A percentile compares a stretch with the other conserved stretches of the same genome.
phyloP scores from a whole-genome alignment of 2,888 invertebrate genomes.

The Drosophila borborema region DNA sequence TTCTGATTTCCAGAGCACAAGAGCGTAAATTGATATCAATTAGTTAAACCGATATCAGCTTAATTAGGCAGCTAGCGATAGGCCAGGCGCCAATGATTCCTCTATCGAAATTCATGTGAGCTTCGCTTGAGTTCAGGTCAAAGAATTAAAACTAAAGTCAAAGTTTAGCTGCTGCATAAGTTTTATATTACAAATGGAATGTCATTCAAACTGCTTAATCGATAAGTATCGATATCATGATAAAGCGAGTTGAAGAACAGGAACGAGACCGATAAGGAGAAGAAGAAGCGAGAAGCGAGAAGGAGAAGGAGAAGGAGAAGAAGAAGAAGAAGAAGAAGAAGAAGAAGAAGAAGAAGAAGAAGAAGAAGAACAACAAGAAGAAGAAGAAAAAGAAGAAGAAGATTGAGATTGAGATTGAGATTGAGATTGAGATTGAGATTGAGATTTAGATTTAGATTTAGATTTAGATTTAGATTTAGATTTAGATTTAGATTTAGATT shows the following conservation, averaged over 20 bases:
- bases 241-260: not conserved
- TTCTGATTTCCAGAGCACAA: slow-evolving; percentile 1
- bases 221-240: not conserved
- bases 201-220: not conserved
- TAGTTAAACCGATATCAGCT: not conserved
- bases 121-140: not conserved
- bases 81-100: not conserved
- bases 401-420: too few relatives aligned
- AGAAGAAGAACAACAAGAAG: not conserved
- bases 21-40: slow-evolving; percentile 8
- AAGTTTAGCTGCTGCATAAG: not conserved
- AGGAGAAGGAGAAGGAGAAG: not conserved
- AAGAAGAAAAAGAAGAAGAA: not conserved
- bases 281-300: not conserved
- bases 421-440: too few relatives aligned
- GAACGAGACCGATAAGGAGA: too few relatives aligned
- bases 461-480: too few relatives aligned
- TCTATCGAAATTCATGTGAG: not conserved
- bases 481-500: too few relatives aligned
- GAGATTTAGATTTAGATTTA: too few relatives aligned
- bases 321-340: not conserved
- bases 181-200: not conserved
- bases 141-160: not conserved
- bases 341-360: not conserved
- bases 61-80: slow-evolving; percentile 1